Conservation (phyloP, 2,888 invertebrate species). For the Camptogramma bilineatum region DNA sequence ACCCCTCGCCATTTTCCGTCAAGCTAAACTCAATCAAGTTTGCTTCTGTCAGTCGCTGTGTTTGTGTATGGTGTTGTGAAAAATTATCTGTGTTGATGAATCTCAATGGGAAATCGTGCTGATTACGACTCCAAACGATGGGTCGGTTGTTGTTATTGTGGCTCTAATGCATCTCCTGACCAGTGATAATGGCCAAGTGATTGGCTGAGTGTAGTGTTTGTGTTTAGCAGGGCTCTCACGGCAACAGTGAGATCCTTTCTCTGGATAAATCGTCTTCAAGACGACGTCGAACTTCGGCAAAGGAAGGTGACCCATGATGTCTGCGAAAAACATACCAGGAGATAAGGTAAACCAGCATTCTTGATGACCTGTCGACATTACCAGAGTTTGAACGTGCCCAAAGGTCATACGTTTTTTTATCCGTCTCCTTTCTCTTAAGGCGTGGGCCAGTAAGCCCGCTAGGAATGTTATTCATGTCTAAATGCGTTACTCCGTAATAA, state of each 20-base stretch:
- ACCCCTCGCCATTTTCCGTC: slow-evolving; percentile 83
- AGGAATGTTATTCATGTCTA: slow-evolving; percentile 28
- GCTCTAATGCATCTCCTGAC: slow-evolving; percentile 79
- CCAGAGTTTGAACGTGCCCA: slow-evolving; percentile 52
- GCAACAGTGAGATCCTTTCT: slow-evolving; percentile 82
- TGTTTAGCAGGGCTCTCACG: slow-evolving; percentile 83
- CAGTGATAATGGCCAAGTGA: slow-evolving; percentile 85
- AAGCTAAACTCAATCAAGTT: slow-evolving; percentile 80
- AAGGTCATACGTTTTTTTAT: slow-evolving; percentile 74
- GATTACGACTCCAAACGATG: slow-evolving; percentile 81
- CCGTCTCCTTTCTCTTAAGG: slow-evolving; percentile 72
- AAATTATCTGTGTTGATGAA: slow-evolving; percentile 83
- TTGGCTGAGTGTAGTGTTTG: slow-evolving; percentile 82
- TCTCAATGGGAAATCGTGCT: slow-evolving; percentile 84
- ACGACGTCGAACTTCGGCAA: slow-evolving; percentile 78
- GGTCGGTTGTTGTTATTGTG: slow-evolving; percentile 82
- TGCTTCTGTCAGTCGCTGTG: slow-evolving; percentile 84
- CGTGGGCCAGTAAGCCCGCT: slow-evolving; percentile 49
- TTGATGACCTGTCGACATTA: slow-evolving; percentile 42
- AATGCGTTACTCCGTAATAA: slow-evolving; percentile 5
- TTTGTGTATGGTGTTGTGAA: slow-evolving; percentile 85
- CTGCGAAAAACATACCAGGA: slow-evolving; percentile 92
- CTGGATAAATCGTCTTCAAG: slow-evolving; percentile 82
- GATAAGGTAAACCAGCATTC: slow-evolving; percentile 88
- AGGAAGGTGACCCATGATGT: slow-evolving; percentile 86